Conservation (phyloP, 2,888 invertebrate genomes). For the Drosophila paranaensis region DNA sequence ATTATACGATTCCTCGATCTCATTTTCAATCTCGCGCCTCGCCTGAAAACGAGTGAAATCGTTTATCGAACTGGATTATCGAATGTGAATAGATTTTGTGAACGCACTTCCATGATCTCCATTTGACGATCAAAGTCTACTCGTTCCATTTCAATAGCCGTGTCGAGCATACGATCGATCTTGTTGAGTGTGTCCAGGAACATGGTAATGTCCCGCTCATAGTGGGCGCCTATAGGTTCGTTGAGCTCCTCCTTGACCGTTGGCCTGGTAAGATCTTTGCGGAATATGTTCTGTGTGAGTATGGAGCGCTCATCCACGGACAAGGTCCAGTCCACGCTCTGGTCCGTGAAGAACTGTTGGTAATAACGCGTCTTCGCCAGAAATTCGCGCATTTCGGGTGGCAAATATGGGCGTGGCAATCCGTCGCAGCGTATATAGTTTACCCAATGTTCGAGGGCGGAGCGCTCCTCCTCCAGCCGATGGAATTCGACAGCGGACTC, state of each 20-base stretch:
- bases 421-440: constrained; percentile 74
- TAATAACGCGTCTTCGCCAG: constrained; percentile 57
- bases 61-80: neutral
- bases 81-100: neutral
- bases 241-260: constrained; percentile 36
- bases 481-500: constrained; percentile 45
- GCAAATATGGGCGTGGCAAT: constrained; percentile 71
- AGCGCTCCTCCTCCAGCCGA: constrained; percentile 17
- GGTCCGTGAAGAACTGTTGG: constrained; percentile 49
- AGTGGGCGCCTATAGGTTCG: constrained; percentile 60
- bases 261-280: constrained; percentile 60
- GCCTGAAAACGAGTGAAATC: constrained; percentile 37
- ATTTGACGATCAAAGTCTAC: constrained; percentile 11
- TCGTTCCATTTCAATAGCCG: constrained; percentile 46
- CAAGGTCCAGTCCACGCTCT: constrained; percentile 74
- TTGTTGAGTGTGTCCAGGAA: constrained; percentile 46
- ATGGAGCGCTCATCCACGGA: constrained; percentile 73
- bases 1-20: constrained; percentile 68
- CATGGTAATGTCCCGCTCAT: constrained; percentile 56
- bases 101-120: constrained; percentile 56
- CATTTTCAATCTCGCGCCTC: constrained; percentile 47
- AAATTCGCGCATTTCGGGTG: constrained; percentile 72
- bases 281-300: constrained; percentile 71
- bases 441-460: constrained; percentile 65
- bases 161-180: constrained; percentile 62